These are phyloP conservation scores for Thera obeliscata DNA, from an alignment of 2,888 invertebrate genomes.

Conservation along the genomic window DNA sequence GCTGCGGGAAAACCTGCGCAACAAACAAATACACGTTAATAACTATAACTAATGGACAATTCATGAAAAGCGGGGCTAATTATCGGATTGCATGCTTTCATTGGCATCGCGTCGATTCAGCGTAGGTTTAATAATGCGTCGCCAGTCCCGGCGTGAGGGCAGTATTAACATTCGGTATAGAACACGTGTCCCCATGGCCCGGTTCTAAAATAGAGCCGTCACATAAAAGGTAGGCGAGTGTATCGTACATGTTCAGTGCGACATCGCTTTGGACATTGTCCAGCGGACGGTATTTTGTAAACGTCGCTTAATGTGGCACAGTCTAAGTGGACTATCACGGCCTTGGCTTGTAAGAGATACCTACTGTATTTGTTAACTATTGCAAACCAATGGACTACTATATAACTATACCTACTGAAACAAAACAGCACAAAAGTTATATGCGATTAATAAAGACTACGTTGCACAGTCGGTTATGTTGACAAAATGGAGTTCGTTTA, in stretches of 20 bases:
- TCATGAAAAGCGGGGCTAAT: slow-evolving; percentile 59
- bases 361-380: slow-evolving; percentile 43
- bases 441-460: slow-evolving; percentile 43
- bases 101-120: slow-evolving; percentile 49
- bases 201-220: slow-evolving; percentile 75
- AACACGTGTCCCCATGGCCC: slow-evolving; percentile 67
- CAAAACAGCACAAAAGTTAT: slow-evolving; percentile 41
- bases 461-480: slow-evolving; percentile 59
- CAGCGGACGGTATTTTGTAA: slow-evolving; percentile 75
- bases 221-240: slow-evolving; percentile 71
- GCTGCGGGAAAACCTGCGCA: slow-evolving; percentile 96
- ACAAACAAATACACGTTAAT: slow-evolving; percentile 68
- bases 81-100: slow-evolving; percentile 65
- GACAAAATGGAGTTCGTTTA: slow-evolving; percentile 63
- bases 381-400: slow-evolving; percentile 39
- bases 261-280: slow-evolving; percentile 79
- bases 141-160: slow-evolving; percentile 54
- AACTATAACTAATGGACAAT: slow-evolving; percentile 40
- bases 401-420: slow-evolving; percentile 43
- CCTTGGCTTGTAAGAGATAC: slow-evolving; percentile 56
- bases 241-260: slow-evolving; percentile 63
- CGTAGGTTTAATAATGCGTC: slow-evolving; percentile 50
- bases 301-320: slow-evolving; percentile 74
- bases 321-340: slow-evolving; percentile 64
- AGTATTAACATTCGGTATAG: slow-evolving; percentile 60